Evolutionary conservation across 53 echinoderm and acorn worm genomes (phyloP).

Genomic region (Apostichopus leukothele): DNA sequence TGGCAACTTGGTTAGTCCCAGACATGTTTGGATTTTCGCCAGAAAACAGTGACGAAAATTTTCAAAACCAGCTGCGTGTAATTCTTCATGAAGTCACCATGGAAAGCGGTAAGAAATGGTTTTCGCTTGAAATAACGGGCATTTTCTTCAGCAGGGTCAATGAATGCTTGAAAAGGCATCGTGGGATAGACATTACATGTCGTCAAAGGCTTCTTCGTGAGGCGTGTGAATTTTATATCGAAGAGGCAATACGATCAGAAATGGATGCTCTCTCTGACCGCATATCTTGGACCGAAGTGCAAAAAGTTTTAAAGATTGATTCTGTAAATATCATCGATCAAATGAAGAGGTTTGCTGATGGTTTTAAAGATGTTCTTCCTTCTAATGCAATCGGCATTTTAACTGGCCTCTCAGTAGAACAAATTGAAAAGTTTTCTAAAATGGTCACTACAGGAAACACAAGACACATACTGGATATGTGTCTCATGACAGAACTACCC

Average conservation of each 20-base stretch:
- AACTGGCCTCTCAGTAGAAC: neutral
- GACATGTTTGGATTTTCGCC: neutral
- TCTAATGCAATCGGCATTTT: neutral
- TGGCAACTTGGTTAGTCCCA: neutral
- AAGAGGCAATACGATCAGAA: slow-evolving; percentile 20
- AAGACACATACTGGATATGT: slow-evolving; percentile 5
- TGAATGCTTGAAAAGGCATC: neutral
- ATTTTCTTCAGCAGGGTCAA: neutral
- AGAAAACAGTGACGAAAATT: neutral
- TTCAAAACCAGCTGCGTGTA: neutral
- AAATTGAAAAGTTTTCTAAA: neutral
- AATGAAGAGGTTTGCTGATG: neutral
- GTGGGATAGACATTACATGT: neutral
- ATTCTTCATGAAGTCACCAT: neutral
- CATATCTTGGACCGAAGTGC: slow-evolving; percentile 17
- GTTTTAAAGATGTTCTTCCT: neutral
- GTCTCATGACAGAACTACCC: neutral
- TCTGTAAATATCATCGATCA: slow-evolving; percentile 4
- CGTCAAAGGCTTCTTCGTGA: neutral
- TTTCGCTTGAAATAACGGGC: neutral
- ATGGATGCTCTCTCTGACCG: neutral
- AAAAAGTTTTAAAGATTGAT: neutral
- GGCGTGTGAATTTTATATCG: slow-evolving; percentile 15
- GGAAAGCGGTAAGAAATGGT: neutral
- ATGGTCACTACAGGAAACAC: neutral